Conservation (phyloP, 2,113 vertebrate species). For the Callospermophilus lateralis region DNA sequence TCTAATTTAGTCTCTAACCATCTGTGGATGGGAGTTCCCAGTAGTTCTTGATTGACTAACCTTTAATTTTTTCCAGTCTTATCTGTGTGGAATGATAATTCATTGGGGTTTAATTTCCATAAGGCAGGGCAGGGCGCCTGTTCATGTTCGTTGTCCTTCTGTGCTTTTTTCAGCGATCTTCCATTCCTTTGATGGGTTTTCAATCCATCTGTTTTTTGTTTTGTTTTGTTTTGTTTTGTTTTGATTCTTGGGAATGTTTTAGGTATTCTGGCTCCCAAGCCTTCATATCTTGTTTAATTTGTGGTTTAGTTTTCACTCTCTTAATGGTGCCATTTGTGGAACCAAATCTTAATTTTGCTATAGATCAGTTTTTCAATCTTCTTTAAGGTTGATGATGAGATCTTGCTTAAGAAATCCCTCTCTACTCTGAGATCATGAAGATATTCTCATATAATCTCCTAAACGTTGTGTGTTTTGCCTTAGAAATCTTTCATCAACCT, state of each 20-base stretch:
- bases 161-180: background rate
- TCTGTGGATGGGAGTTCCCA: background rate
- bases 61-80: background rate
- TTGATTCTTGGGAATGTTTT: background rate
- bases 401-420: conserved; percentile 51
- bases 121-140: background rate
- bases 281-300: background rate
- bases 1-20: background rate
- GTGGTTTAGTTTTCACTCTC: background rate
- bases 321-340: conserved; percentile 26
- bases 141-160: background rate
- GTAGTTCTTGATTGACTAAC: background rate
- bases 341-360: background rate
- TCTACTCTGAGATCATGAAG: background rate
- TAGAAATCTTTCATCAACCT: conserved; percentile 43
- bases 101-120: background rate
- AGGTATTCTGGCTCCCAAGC: background rate
- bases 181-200: background rate
- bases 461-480: conserved; percentile 23
- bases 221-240: background rate
- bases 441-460: background rate
- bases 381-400: conserved; percentile 7
- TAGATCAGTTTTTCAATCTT: conserved; percentile 35
- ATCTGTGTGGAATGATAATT: background rate
- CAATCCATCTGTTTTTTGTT: background rate